Percentiles rank a stretch among this genome's conserved stretches.
These are phyloP conservation scores for Umimayanthus kanabou DNA, from an alignment of 92 coral and sea anemone species.

Conservation along the genomic window DNA sequence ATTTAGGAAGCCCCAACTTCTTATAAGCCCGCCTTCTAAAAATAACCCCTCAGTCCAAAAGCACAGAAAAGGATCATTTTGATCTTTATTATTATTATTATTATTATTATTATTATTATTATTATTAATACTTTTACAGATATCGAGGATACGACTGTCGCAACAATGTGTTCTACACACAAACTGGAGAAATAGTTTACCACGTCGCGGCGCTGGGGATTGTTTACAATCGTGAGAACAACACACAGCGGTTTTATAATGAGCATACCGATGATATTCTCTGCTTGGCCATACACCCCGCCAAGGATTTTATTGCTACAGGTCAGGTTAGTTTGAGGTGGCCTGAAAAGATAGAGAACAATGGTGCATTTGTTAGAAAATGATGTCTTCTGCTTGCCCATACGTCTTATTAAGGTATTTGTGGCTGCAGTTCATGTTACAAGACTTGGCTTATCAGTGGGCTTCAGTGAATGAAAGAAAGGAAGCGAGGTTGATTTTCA, in stretches of 20 bases:
- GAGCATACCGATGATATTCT: conserved; percentile 97
- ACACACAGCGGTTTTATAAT: conserved; percentile 86
- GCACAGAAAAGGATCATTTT: no score
- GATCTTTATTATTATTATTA: no score
- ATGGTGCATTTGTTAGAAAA: no score
- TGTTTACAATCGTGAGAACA: conserved; percentile 86
- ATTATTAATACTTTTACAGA: conserved; percentile 38
- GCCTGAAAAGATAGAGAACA: background rate
- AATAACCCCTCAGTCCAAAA: no score
- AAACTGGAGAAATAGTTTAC: conserved; percentile 90
- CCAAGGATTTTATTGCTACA: conserved; percentile 90
- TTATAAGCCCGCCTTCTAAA: no score
- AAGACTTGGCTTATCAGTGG: no score
- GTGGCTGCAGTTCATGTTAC: no score
- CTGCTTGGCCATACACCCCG: conserved; percentile 91
- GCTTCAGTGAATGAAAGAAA: no score
- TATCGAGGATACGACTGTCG: conserved; percentile 99
- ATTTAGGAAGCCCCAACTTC: no score
- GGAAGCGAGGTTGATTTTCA: no score
- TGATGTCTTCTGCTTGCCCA: no score
- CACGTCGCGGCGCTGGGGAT: conserved; percentile 98
- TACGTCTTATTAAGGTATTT: no score
- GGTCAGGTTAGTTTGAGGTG: conserved; percentile 76
- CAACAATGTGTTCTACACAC: conserved; percentile 95
- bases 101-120: background rate